phyloP scores from a whole-genome alignment of 1,140 invertebrate genomes.

The Aphaenogaster rudis region DNA sequence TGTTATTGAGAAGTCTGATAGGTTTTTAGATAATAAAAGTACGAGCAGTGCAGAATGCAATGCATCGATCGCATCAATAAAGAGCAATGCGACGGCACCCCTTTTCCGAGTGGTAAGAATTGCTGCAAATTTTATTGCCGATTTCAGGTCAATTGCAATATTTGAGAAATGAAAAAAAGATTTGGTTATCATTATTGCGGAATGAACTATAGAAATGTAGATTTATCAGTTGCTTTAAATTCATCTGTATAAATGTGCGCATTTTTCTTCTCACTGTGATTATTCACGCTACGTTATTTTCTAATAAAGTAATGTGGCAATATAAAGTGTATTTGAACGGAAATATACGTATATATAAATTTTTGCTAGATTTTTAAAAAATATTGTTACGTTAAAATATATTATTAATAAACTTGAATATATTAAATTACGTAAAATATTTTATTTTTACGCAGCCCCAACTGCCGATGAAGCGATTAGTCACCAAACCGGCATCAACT shows the following conservation, averaged over 20 bases:
- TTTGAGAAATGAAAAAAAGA: background rate
- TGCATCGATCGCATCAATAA: constrained; percentile 76
- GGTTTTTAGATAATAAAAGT: constrained; percentile 83
- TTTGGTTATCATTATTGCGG: background rate
- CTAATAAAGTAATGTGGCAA: background rate
- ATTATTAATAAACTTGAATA: constrained; percentile 1
- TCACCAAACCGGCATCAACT: constrained; percentile 63
- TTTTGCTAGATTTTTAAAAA: background rate
- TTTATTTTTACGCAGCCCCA: constrained; percentile 77
- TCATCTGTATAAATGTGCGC: background rate
- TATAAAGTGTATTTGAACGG: background rate
- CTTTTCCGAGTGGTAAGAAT: constrained; percentile 61
- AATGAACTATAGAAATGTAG: background rate
- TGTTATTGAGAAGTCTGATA: constrained; percentile 82
- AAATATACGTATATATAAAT: background rate
- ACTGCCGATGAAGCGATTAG: constrained; percentile 75
- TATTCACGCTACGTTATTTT: background rate
- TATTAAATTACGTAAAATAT: constrained; percentile 22
- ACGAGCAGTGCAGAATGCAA: constrained; percentile 77
- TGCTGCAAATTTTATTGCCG: background rate
- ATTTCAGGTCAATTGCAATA: background rate
- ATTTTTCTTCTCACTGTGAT: background rate
- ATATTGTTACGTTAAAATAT: background rate
- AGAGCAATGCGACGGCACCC: constrained; percentile 46
- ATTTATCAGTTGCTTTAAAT: constrained; percentile 7